Base-by-base conservation (phyloP, 2,888 invertebrate species). In the Eupithecia inturbata region DNA sequence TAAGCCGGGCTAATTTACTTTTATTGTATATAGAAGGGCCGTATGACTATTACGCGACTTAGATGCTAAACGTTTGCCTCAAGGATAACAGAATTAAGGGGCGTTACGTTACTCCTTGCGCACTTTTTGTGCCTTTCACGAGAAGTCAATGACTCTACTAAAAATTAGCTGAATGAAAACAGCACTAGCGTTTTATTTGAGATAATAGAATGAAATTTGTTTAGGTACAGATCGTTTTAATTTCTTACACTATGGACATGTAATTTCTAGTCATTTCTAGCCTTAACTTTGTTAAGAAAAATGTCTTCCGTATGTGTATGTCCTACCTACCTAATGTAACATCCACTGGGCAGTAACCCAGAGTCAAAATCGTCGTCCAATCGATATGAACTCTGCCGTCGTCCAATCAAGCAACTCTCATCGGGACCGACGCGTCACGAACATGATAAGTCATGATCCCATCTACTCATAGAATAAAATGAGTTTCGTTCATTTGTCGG, bases 401-500 rank as follows among this genome's bases (percentile, higher is more conserved):
- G 72, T 79, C 71, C 71, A 72, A 75, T 71, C 70, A 73, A 67
- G 73, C 26, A 53, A 68, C 41, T 76, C 75, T 68, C 74, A 26
- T 63, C 41, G 67, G 75, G 76, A 49, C 68, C 49, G 70, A 75
- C 71, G 76, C 77, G 79, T 80, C 78, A 82, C 79, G 81, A 79
- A 78, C 78, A 80, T 83, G 82, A 86, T 83, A 86, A 88, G 83
- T 81, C 83, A 82, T 84, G 84, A 87, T 85, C 83, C 85, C 82
- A 84, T 85, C 83, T 83, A 81, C 83, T 78, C 78, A 88, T 87
- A 87, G 87, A 90, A 90, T 87, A 88, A 88, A 89, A 88, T 85
- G 87, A 89, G 87, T 85, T 88, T 87, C 84, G 87, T 88, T 88
- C 88, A 87, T 88, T 89, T 88, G 87, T 85, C 81, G 83, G 79